A percentile compares a stretch with the other conserved stretches of the same genome.
Evolutionary conservation across 2,888 invertebrate genomes (phyloP).

Genomic region (Matsumyia berberina): DNA sequence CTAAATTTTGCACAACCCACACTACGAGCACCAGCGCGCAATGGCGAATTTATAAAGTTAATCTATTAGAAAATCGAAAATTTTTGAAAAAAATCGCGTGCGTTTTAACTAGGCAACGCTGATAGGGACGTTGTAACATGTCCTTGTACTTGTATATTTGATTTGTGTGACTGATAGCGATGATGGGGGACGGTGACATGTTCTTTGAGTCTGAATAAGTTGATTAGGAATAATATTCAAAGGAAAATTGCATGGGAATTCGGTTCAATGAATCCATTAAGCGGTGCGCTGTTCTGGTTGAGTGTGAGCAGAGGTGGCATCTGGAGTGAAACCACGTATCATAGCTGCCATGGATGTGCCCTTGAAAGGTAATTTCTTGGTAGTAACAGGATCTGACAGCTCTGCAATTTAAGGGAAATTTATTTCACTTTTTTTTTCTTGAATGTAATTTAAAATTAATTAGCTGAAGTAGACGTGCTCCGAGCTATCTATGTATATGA

Average conservation of each 20-base stretch:
- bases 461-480: no score
- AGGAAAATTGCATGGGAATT: conserved; percentile 26
- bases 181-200: background rate
- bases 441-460: no score
- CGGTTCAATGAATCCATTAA: conserved; percentile 28
- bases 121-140: conserved; percentile 5
- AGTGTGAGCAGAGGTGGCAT: no score
- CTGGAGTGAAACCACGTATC: no score
- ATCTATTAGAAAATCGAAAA: conserved; percentile 62
- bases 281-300: background rate
- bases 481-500: no score
- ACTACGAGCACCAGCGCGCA: background rate
- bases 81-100: conserved; percentile 29
- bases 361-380: no score
- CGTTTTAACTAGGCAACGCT: conserved; percentile 26
- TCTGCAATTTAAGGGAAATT: no score
- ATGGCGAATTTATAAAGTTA: conserved; percentile 31
- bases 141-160: background rate
- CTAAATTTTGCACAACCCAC: no score
- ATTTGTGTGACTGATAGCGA: conserved; percentile 13
- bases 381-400: no score
- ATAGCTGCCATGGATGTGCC: no score
- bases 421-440: no score
- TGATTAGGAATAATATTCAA: conserved; percentile 32
- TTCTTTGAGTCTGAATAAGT: conserved; percentile 30